Conservation (phyloP, 2,888 invertebrate genomes). For the Polia nebulosa region DNA sequence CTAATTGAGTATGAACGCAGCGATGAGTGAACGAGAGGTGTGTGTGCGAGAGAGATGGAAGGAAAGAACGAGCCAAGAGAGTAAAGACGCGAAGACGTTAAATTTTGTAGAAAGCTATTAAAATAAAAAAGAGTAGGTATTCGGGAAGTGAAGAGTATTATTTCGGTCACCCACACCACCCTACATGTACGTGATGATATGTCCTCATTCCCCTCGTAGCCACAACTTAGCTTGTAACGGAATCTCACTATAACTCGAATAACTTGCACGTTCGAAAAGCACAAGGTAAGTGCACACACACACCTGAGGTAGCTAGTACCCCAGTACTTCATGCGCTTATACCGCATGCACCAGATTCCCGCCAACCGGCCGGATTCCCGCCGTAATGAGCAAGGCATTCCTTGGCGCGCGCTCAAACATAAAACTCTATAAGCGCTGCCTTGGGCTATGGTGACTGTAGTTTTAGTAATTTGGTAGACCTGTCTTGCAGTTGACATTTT, state of each 20-base stretch:
- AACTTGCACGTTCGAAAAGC: constrained; percentile 7
- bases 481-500: background rate
- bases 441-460: constrained; percentile 1
- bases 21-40: no score
- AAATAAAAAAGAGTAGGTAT: no score
- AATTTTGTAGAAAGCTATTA: no score
- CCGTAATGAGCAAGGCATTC: constrained; percentile 61
- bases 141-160: no score
- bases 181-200: no score
- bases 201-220: background rate
- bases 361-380: constrained; percentile 33
- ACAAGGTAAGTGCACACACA: background rate
- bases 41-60: no score
- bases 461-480: background rate
- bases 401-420: constrained; percentile 51
- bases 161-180: no score
- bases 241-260: background rate
- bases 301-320: background rate
- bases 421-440: constrained; percentile 43
- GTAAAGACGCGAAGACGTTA: no score
- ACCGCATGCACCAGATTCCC: constrained; percentile 32
- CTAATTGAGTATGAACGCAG: no score
- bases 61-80: no score
- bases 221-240: no score
- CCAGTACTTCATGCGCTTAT: constrained; percentile 9